phyloP scores from a whole-genome alignment of 2,113 vertebrate genomes.

The Notothenia coriiceps region DNA sequence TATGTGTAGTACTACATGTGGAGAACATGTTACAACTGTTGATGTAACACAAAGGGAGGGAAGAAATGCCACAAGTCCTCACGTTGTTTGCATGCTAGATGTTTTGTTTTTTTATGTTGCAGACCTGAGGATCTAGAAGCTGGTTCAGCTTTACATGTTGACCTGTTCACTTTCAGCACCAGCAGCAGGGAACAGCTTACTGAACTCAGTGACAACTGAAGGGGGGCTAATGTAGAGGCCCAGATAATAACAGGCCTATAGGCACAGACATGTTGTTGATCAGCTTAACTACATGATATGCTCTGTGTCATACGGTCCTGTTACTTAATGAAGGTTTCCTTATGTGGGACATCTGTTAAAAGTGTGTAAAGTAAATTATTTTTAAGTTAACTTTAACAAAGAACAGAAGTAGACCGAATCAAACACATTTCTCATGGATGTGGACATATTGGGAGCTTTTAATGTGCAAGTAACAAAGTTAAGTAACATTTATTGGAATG shows the following conservation, averaged over 20 bases:
- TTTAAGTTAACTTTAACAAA: not conserved
- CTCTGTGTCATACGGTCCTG: not conserved
- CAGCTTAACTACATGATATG: not conserved
- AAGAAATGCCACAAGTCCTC: constrained; percentile 38
- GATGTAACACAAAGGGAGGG: constrained; percentile 27
- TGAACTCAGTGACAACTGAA: constrained; percentile 18
- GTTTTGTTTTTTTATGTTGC: not conserved
- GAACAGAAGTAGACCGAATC: not conserved
- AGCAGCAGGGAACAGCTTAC: constrained; percentile 61
- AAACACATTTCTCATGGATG: not conserved
- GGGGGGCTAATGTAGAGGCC: constrained; percentile 20
- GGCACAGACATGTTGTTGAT: constrained; percentile 12
- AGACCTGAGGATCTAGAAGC: constrained; percentile 5
- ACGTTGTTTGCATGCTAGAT: constrained; percentile 19
- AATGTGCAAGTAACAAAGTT: not conserved
- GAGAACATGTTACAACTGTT: constrained; percentile 1
- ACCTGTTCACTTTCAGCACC: constrained; percentile 66
- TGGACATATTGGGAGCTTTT: not conserved
- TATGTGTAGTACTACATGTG: constrained; percentile 18
- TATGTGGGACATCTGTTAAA: not conserved
- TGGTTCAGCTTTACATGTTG: not conserved
- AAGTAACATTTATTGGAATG: too few relatives aligned
- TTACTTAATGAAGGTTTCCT: not conserved
- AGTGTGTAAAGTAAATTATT: not conserved
- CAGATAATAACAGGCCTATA: constrained; percentile 19